phyloP scores from a whole-genome alignment of 2,113 vertebrate species.

The Pseudonaja textilis region DNA sequence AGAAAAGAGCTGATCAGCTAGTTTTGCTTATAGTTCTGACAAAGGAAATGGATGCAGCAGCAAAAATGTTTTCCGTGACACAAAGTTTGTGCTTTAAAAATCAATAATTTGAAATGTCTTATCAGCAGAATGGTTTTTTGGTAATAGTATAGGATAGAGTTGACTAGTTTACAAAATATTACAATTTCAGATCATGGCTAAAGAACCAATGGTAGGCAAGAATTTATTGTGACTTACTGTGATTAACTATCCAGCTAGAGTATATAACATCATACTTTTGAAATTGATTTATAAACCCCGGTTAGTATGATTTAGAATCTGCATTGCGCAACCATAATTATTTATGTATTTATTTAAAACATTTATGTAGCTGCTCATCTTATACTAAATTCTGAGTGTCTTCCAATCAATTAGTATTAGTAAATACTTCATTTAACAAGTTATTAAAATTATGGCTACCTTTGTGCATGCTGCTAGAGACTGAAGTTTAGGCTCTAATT shows the following conservation, averaged over 20 bases:
- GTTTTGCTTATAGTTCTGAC: constrained; percentile 24
- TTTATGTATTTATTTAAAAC: background rate
- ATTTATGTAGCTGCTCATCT: background rate
- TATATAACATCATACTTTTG: background rate
- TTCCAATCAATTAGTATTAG: background rate
- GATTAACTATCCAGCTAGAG: background rate
- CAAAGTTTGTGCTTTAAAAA: background rate
- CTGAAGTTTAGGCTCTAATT: background rate
- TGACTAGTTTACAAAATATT: background rate
- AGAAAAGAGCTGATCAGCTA: constrained; percentile 16
- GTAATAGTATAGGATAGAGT: background rate
- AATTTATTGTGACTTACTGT: background rate
- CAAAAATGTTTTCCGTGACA: constrained; percentile 36
- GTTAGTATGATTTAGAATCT: background rate
- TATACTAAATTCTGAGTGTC: background rate
- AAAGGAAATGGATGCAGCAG: constrained; percentile 33
- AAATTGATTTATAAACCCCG: background rate
- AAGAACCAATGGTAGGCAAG: background rate
- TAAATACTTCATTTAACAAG: background rate
- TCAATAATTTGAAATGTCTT: background rate
- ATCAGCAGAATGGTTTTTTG: background rate
- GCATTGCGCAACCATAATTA: background rate
- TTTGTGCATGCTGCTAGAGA: background rate
- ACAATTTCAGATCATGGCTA: background rate
- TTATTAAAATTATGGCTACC: background rate